Percentiles rank a stretch among this genome's conserved stretches.
These are phyloP conservation scores for Caradrina kadenii DNA, from an alignment of 2,888 invertebrate species.

Conservation along the genomic window DNA sequence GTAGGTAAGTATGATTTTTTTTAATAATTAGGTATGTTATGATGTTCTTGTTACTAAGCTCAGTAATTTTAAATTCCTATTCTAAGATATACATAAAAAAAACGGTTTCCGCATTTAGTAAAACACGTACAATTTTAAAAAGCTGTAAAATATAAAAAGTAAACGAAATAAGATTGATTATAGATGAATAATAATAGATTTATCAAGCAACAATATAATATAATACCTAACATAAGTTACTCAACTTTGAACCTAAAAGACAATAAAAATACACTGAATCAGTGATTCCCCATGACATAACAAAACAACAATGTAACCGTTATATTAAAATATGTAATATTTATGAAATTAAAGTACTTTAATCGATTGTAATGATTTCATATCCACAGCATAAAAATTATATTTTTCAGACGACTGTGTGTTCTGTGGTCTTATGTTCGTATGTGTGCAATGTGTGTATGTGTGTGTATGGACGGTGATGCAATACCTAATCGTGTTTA, in stretches of 20 bases:
- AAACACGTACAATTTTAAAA: too few relatives aligned
- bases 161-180: too few relatives aligned
- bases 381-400: constrained; percentile 54
- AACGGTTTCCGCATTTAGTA: too few relatives aligned
- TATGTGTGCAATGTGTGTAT: constrained; percentile 49
- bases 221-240: neutral
- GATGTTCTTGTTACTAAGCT: too few relatives aligned
- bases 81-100: too few relatives aligned
- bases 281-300: neutral
- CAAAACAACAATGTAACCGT: neutral
- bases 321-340: constrained; percentile 21
- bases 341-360: constrained; percentile 34
- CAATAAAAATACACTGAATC: constrained; percentile 20
- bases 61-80: too few relatives aligned
- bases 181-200: too few relatives aligned
- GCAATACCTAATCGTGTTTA: constrained; percentile 85
- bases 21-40: too few relatives aligned
- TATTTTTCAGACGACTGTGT: constrained; percentile 32
- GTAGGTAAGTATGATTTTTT: too few relatives aligned
- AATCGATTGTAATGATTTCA: constrained; percentile 35
- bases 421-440: constrained; percentile 47
- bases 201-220: too few relatives aligned
- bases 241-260: constrained; percentile 17
- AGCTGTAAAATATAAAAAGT: too few relatives aligned
- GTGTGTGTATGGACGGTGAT: constrained; percentile 74